These are phyloP conservation scores for Gymnothorax javanicus DNA, from an alignment of 2,797 vertebrate genomes.

Conservation along the genomic window DNA sequence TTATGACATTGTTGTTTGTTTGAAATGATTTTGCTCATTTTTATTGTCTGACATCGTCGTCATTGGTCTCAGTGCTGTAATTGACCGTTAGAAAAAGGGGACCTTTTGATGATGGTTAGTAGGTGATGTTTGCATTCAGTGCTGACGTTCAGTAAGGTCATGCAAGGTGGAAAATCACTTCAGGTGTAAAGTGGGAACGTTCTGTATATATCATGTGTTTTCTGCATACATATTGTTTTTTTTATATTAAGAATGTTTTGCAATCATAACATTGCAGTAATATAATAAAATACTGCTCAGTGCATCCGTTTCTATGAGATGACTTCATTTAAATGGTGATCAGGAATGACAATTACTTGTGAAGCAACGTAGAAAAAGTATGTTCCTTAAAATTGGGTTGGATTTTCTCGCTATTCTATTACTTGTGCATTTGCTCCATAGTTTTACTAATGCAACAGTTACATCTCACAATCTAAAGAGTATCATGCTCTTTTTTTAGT, in stretches of 20 bases:
- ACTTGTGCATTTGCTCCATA: not conserved
- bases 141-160: not conserved
- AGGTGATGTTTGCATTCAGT: not conserved
- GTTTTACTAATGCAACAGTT: not conserved
- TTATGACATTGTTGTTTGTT: not conserved
- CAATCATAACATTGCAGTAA: not conserved
- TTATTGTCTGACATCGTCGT: not conserved
- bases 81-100: no score
- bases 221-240: not conserved
- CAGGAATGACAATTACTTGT: not conserved
- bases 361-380: no score
- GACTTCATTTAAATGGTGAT: not conserved
- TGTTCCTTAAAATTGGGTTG: not conserved
- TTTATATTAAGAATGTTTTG: not conserved
- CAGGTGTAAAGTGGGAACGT: not conserved
- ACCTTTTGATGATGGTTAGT: not conserved
- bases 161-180: not conserved
- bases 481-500: no score
- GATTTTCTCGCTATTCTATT: not conserved
- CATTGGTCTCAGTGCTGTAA: not conserved
- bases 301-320: not conserved
- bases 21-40: not conserved
- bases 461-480: not conserved
- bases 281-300: not conserved
- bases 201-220: not conserved